Evolutionary conservation across 2,888 invertebrate genomes (phyloP), one percentile per base, ranked within the genome.

Genomic region (Chrysomela aeneicollis): DNA sequence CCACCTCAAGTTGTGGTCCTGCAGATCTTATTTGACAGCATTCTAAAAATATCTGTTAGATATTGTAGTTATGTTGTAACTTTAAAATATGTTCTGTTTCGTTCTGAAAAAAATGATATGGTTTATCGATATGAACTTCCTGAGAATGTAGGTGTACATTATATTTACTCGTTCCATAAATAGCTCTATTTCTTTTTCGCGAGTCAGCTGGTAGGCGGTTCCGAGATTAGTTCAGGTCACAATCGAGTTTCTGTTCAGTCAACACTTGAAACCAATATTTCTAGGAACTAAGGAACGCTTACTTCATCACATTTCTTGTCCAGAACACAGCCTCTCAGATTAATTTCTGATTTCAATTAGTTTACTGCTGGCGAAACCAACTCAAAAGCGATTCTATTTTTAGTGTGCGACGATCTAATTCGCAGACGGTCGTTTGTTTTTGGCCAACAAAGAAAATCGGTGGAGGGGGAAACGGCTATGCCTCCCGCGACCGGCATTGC

Each of bases 331-430:
- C 17, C 19, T 54, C n/a, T 30, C n/a, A 35, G 35, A 57, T 57
- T 57, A 26, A 46, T 57, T 26, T 26, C 47, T 6, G 22, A 15
- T 55, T 55, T 54, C 37, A 54, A 52, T 35, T 37, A 37, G 4
- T 6, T 5, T 6, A 26, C 55, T 55, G 4, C 55, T 42, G 12
- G 21, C 21, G 1, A 17, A 42, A 17, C 5, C 10, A 57, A 17
- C 26, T 17, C 42, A 42, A 30, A 47, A 22, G 32, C 52, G 32
- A 35, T 46, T 32, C 51, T 64, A 61, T 64, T 61, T 64, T 61
- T 53, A 64, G 64, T 51, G 22, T 49, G 26, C 42, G 32, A 35
- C 30, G 57, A 22, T 53, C 53, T 52, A 19, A 53, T 54, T 26
- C 52, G 32, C 49, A 19, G 26, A 53, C 53, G 21, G 54, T 50